A percentile compares a stretch with the other conserved stretches of the same genome.
phyloP scores from a whole-genome alignment of 2,888 invertebrate species.

The Meteorus colon region DNA sequence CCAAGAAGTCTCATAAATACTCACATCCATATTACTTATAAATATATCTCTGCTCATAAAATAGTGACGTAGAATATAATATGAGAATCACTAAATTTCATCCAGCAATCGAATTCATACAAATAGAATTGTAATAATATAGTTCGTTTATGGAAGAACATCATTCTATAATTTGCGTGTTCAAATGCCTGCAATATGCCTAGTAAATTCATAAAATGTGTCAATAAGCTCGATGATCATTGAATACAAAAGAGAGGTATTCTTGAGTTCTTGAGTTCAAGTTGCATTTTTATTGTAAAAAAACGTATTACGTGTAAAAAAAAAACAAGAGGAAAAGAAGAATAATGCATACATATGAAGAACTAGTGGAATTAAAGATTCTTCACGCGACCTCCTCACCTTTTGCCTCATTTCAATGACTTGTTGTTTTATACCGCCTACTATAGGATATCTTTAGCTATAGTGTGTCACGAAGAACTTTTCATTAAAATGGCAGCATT shows the following conservation, averaged over 20 bases:
- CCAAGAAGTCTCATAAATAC: too few relatives aligned
- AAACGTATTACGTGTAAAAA: not conserved
- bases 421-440: slow-evolving; percentile 28
- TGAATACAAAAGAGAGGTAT: not conserved
- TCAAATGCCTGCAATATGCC: too few relatives aligned
- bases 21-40: too few relatives aligned
- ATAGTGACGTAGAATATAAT: too few relatives aligned
- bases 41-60: too few relatives aligned
- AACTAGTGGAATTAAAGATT: not conserved
- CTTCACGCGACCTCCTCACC: not conserved
- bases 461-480: slow-evolving; percentile 44
- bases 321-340: not conserved
- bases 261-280: not conserved
- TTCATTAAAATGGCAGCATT: slow-evolving; percentile 54
- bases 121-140: too few relatives aligned
- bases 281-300: not conserved
- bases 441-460: not conserved
- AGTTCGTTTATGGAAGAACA: too few relatives aligned
- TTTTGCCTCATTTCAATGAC: slow-evolving; percentile 27
- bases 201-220: not conserved
- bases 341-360: not conserved
- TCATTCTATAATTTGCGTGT: too few relatives aligned
- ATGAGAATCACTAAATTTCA: too few relatives aligned
- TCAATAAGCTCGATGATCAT: not conserved
- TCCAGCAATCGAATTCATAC: too few relatives aligned